Percentiles rank a stretch among this genome's conserved stretches.
phyloP scores from a whole-genome alignment of 1,140 invertebrate genomes.

The Drosophila kanapiae region DNA sequence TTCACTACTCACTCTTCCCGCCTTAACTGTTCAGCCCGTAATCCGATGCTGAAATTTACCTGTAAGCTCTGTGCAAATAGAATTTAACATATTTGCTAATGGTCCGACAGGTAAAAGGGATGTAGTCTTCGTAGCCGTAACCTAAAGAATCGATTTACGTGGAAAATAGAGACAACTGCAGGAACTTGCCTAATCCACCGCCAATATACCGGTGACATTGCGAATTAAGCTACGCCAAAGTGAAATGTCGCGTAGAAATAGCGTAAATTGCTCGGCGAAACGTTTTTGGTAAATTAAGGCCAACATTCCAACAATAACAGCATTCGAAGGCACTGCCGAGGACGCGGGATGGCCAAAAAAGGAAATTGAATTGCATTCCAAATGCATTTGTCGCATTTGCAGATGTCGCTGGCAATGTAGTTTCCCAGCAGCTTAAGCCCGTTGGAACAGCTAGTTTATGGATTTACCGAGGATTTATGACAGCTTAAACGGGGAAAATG shows the following conservation, averaged over 20 bases:
- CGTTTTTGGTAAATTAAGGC: constrained; percentile 61
- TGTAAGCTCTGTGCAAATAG: constrained; percentile 11
- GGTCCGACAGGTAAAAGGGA: neutral
- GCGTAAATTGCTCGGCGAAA: constrained; percentile 23
- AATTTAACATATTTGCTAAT: constrained; percentile 25
- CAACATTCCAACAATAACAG: constrained; percentile 57
- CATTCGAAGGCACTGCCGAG: constrained; percentile 28
- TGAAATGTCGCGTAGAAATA: constrained; percentile 41
- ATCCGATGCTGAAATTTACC: constrained; percentile 10
- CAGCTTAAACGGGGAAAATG: constrained; percentile 33
- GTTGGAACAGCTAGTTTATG: constrained; percentile 20
- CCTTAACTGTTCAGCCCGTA: neutral
- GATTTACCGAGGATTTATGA: constrained; percentile 44
- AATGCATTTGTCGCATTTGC: constrained; percentile 65
- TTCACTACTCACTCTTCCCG: neutral
- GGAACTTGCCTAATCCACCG: constrained; percentile 14
- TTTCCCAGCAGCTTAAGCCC: constrained; percentile 34
- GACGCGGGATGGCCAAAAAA: constrained; percentile 30
- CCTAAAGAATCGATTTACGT: constrained; percentile 21
- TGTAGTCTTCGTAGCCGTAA: neutral
- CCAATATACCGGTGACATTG: constrained; percentile 47
- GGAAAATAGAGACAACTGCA: constrained; percentile 8
- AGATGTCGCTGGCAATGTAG: constrained; percentile 21
- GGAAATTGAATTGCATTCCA: constrained; percentile 77
- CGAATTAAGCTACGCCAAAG: constrained; percentile 49